Evolutionary conservation across 1,140 invertebrate species (phyloP).

Genomic region (Ganaspis sp.): DNA sequence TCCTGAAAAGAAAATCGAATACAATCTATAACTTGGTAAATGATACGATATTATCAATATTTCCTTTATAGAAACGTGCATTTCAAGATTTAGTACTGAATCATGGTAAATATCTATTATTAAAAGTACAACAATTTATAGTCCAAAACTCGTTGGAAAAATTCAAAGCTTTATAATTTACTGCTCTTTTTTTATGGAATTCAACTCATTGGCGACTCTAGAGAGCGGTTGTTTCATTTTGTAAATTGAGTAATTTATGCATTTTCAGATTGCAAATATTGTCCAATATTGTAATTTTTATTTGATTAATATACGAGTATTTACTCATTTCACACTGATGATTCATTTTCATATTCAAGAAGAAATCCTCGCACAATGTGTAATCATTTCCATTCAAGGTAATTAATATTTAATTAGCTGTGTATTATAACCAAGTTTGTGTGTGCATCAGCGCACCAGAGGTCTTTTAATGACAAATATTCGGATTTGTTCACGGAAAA

Average conservation of each 20-base stretch:
- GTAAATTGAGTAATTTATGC: background rate
- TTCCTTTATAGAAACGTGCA: background rate
- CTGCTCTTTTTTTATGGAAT: background rate
- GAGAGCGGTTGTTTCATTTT: background rate
- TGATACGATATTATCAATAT: constrained; percentile 37
- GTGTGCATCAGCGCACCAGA: no score
- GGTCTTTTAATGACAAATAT: no score
- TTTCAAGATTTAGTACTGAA: constrained; percentile 4
- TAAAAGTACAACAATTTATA: background rate
- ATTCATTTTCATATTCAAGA: background rate
- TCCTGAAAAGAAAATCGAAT: constrained; percentile 38
- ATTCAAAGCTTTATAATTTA: background rate
- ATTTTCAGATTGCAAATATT: constrained; percentile 1
- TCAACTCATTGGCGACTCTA: background rate
- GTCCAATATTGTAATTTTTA: background rate
- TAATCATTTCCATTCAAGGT: no score
- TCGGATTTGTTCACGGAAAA: no score
- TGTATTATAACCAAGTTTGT: no score
- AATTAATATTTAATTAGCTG: no score
- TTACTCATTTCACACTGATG: background rate
- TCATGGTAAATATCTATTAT: background rate
- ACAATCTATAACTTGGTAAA: constrained; percentile 40
- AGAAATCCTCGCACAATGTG: background rate
- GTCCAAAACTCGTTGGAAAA: background rate
- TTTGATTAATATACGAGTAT: background rate